A percentile compares a stretch with the other conserved stretches of the same genome.
Evolutionary conservation across 2,113 vertebrate species (phyloP).

Genomic region (Aramus guarauna): DNA sequence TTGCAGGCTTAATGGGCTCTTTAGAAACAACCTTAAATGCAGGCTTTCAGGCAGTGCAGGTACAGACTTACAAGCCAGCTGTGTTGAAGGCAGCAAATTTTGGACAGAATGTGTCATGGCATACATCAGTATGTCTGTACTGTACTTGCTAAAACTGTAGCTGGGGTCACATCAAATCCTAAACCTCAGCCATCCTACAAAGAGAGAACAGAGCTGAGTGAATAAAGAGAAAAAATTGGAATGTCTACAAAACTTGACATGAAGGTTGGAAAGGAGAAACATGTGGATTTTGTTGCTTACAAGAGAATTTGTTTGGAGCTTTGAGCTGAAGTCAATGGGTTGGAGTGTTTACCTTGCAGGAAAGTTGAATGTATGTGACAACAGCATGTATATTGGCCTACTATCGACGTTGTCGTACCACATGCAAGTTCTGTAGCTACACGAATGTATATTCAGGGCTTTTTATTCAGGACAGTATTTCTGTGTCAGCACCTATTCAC

Average conservation of each 20-base stretch:
- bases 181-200: background rate
- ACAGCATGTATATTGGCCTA: background rate
- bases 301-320: background rate
- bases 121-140: background rate
- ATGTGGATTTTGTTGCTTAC: background rate
- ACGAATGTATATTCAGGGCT: background rate
- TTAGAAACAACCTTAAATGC: background rate
- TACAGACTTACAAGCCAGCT: background rate
- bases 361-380: accelerated
- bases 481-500: background rate
- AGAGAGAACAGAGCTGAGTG: background rate
- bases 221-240: background rate
- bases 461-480: background rate
- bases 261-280: background rate
- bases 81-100: background rate
- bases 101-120: background rate
- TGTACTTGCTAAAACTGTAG: background rate
- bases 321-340: background rate
- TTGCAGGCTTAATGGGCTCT: background rate
- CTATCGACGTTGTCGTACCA: accelerated
- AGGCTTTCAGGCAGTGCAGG: background rate
- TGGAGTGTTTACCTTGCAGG: background rate
- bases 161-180: background rate
- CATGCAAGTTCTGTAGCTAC: background rate
- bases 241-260: background rate